Evolutionary conservation across 1,140 invertebrate genomes (phyloP).

Genomic region (Lepidotrigona ventralis): DNA sequence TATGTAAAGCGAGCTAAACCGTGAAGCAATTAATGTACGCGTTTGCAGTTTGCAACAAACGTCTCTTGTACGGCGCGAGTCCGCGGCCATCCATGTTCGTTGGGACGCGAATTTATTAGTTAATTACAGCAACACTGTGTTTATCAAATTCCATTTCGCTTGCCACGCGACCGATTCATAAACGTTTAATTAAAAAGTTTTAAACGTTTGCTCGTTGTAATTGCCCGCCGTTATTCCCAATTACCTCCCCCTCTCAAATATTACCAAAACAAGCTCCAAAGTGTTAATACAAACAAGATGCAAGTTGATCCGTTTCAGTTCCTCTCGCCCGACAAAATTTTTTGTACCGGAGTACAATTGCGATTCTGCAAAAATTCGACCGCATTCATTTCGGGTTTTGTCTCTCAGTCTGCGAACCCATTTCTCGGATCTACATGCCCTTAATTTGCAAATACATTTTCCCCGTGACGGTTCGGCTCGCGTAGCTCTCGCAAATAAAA

Average conservation of each 20-base stretch:
- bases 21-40: conserved; percentile 37
- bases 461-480: not conserved
- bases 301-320: too few species aligned
- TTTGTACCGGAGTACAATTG: too few species aligned
- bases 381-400: not conserved
- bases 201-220: not conserved
- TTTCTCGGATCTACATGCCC: too few species aligned
- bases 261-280: too few species aligned
- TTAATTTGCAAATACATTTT: conserved; percentile 2
- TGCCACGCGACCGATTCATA: not conserved
- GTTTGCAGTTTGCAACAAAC: conserved; percentile 30
- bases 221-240: not conserved
- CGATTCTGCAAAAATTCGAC: not conserved
- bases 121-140: conserved; percentile 11
- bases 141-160: conserved; percentile 20
- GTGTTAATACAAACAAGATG: too few species aligned
- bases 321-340: too few species aligned
- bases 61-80: not conserved
- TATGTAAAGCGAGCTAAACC: conserved; percentile 39
- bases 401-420: too few species aligned
- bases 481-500: not conserved
- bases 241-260: too few species aligned
- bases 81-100: not conserved
- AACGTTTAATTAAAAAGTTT: conserved; percentile 11
- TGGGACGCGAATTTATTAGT: conserved; percentile 23